Evolutionary conservation across 2,797 vertebrate genomes (phyloP).

Genomic region (Fringilla coelebs): DNA sequence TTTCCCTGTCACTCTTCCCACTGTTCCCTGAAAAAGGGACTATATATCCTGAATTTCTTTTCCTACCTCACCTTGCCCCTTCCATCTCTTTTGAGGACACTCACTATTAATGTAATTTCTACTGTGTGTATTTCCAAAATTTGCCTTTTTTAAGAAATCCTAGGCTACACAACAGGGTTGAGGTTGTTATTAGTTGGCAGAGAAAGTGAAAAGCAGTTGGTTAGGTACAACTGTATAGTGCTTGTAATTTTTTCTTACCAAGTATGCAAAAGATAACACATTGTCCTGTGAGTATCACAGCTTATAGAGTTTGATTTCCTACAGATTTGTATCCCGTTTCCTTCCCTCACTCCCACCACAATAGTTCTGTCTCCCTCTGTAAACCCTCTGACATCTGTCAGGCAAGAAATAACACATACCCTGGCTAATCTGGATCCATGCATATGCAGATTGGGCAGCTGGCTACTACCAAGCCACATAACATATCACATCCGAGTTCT

Average conservation of each 20-base stretch:
- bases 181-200: background rate
- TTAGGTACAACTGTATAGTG: background rate
- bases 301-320: slow-evolving; percentile 3
- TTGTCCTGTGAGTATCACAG: background rate
- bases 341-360: slow-evolving; percentile 7
- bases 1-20: background rate
- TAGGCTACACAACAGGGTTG: background rate
- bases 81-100: background rate
- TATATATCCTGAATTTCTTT: background rate
- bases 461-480: slow-evolving; percentile 56
- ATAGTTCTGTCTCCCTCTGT: slow-evolving; percentile 39
- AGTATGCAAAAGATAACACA: background rate
- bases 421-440: slow-evolving; percentile 61
- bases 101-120: background rate
- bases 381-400: slow-evolving; percentile 65
- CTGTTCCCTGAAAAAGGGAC: background rate
- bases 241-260: background rate
- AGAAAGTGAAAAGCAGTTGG: background rate
- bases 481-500: slow-evolving; percentile 26
- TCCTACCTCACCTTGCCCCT: background rate
- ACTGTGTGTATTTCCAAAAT: background rate
- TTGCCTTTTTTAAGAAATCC: background rate
- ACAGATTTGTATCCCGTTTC: slow-evolving; percentile 19
- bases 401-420: slow-evolving; percentile 50
- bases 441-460: slow-evolving; percentile 70